Base-by-base conservation (phyloP, 1,140 invertebrate species). In the Steinernema feltiae region DNA sequence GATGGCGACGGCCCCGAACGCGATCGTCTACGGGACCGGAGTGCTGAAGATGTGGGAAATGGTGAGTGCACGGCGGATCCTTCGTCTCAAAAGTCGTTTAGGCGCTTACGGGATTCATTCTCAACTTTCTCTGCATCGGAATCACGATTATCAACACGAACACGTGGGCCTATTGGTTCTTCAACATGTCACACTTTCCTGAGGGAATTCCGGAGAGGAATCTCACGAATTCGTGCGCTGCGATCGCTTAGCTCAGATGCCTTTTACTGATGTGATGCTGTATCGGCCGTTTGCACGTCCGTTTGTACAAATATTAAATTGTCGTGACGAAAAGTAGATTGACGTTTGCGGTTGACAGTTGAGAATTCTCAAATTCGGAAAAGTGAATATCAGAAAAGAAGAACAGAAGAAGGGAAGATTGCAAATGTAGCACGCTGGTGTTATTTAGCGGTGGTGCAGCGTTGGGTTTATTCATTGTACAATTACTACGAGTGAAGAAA, bases 1-100 rank as follows among this genome's bases (percentile, higher is more conserved):
- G 0, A 93, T 94, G 0, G 90, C 91, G 30, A 92, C 92, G 1
- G 93, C 94, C 0, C 94, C 94, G 21, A 97, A 97, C 87, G 94
- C 95, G 0, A 93, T 97, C 70, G 93, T 93, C 0, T 92, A 92
- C 70, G 91, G 86, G 1, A 84, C 84, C 48, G 88, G 88, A n/a
- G 82, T 84, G 46, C 74, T 89, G 0, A 81, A 80, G 69, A 83
- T 89, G 7, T 76, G 78, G 18, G 88, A 89, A 46, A 89, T 89
- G 88, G 78, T 78, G 21, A 41, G 76, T 78, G 24, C n/a, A n/a
- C n/a, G n/a, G n/a, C n/a, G 35, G 35, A 41, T 41, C 18, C 7
- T 41, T 7, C 18, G 18, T 7, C 35, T 41, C 35, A 7, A 41
- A 46, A 12, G 41, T 27, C 53, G 27, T 78, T 30, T 72, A 79